Conservation (phyloP, 2,888 invertebrate genomes). For the Acleris cristana region DNA sequence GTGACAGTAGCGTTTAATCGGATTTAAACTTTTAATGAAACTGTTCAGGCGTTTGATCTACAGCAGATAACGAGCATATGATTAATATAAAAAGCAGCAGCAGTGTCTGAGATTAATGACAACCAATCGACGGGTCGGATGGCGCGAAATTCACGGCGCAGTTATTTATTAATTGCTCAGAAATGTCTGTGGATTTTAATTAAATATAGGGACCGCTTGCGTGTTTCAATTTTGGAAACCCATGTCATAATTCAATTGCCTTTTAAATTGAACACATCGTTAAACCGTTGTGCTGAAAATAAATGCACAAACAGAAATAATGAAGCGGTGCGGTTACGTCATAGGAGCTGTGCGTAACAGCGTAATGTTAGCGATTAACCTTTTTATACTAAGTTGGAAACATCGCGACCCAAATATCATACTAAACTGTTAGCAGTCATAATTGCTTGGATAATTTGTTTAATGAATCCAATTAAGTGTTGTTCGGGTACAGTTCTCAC, state of each 20-base stretch:
- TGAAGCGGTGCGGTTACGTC: conserved; percentile 15
- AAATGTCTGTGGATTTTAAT: conserved; percentile 32
- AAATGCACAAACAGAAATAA: not conserved
- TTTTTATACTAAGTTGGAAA: conserved; percentile 41
- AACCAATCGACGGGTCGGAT: conserved; percentile 65
- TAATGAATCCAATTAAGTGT: conserved; percentile 39
- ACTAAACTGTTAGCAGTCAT: conserved; percentile 40
- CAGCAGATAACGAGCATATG: conserved; percentile 43
- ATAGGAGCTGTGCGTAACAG: conserved; percentile 38
- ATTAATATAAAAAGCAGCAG: conserved; percentile 49
- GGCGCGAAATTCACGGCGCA: conserved; percentile 53
- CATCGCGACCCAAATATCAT: conserved; percentile 43
- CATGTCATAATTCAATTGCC: conserved; percentile 21
- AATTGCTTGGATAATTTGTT: conserved; percentile 45
- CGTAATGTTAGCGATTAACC: conserved; percentile 44
- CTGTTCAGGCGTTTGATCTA: conserved; percentile 29
- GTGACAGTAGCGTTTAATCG: not conserved
- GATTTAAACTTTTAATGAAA: conserved; percentile 17
- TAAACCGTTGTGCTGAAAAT: conserved; percentile 17
- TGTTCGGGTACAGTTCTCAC: conserved; percentile 33
- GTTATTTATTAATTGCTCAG: conserved; percentile 43
- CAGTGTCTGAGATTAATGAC: conserved; percentile 67
- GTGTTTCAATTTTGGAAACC: conserved; percentile 15
- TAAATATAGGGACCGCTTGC: conserved; percentile 14
- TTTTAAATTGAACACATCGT: conserved; percentile 14